These are phyloP conservation scores for Phylloscopus trochilus DNA, from an alignment of 2,113 vertebrate species.

Conservation along the genomic window DNA sequence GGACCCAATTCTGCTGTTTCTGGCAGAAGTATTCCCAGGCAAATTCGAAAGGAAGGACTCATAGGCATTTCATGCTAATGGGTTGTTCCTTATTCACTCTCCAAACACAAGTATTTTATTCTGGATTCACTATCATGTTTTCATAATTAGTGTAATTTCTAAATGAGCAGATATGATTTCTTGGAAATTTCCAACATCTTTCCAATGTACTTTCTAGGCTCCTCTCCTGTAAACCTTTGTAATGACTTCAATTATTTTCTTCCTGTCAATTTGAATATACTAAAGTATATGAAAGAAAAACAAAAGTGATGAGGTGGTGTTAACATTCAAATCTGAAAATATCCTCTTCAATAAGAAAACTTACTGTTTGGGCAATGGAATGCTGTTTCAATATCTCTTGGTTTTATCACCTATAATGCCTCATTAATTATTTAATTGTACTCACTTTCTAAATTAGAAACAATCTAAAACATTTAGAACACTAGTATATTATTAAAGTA, in stretches of 20 bases:
- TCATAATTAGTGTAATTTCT: not conserved
- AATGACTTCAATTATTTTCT: not conserved
- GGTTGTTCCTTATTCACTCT: not conserved
- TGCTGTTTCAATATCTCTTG: not conserved
- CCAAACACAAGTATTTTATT: not conserved
- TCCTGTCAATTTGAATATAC: not conserved
- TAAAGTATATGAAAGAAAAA: not conserved
- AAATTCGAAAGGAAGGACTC: not conserved
- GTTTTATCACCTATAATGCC: not conserved
- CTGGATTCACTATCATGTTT: not conserved
- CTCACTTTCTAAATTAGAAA: slow-evolving; percentile 4
- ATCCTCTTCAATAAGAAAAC: not conserved
- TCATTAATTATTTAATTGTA: slow-evolving; percentile 17
- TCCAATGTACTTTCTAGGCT: not conserved
- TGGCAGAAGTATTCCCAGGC: not conserved
- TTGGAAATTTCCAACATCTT: not conserved
- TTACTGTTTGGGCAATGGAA: not conserved
- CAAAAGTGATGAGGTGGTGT: not conserved
- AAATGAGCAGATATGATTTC: not conserved
- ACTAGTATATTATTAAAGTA: not conserved
- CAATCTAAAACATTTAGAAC: slow-evolving; percentile 34
- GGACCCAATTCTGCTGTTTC: not conserved
- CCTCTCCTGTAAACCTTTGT: not conserved
- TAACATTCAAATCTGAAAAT: not conserved
- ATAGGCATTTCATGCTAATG: not conserved